Evolutionary conservation across 2,888 invertebrate genomes (phyloP), one percentile per base, ranked within the genome.

Genomic region (Acanthopleura granulata): DNA sequence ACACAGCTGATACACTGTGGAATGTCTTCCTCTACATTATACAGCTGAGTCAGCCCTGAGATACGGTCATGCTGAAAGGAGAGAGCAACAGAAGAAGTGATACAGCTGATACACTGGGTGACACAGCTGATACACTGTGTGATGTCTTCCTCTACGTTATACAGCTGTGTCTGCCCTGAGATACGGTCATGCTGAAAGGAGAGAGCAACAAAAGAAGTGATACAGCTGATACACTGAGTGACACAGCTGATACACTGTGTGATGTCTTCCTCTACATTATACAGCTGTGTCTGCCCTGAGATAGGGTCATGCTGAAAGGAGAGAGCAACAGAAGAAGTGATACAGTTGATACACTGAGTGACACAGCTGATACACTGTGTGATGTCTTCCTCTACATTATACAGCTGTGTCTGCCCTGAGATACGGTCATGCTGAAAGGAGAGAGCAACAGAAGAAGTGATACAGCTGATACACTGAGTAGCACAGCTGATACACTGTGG

Each of bases 51-150:
- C 50, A 0, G 49, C 18, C 27, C 25, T 29, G n/a, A 15, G 18
- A 61, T 61, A 61, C 9, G 61, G 61, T 61, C 61, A n/a, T 61
- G 61, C 61, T 22, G 25, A 61, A 22, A 61, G n/a, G 4, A 61
- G 61, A 22, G 25, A 6, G 25, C 61, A 61, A 25, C 11, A 11
- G 1, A 9, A 40, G 80, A 90, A 90, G 74, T 86, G 82, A 80
- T 90, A 90, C 49, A 80, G 82, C 49, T 86, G 18, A 90, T 88
- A 18, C 89, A 86, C 77, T 91, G 91, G 40, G 90, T n/a, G n/a
- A n/a, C n/a, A n/a, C n/a, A 88, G 74, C 85, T 84, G 70, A 91
- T 89, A 78, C 89, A 89, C 82, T 90, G 91, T 25, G 89, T 89
- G 27, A 90, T 85, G 75, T 88, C 85, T 72, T 89, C 88, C 62